Evolutionary conservation across 2,113 vertebrate species (phyloP).

Genomic region (mouse (Mus musculus)): DNA sequence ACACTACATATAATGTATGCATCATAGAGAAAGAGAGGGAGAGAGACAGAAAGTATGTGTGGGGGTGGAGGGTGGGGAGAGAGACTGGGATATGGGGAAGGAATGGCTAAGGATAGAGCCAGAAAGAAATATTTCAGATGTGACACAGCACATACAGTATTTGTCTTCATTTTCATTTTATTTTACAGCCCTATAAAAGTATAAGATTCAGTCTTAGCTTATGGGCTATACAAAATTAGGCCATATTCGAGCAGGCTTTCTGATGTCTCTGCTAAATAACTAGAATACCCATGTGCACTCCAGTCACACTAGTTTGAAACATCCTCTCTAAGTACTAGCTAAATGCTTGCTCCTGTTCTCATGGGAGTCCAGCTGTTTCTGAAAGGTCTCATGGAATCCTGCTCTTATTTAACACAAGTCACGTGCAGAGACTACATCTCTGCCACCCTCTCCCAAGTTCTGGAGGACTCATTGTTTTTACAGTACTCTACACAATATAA

Average conservation of each 20-base stretch:
- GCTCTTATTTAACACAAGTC: not conserved
- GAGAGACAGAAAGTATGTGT: not conserved
- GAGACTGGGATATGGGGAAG: not conserved
- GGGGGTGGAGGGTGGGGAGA: not conserved
- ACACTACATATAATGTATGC: too few relatives aligned
- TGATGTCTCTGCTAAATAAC: not conserved
- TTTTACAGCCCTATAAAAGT: not conserved
- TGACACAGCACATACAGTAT: not conserved
- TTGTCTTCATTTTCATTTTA: not conserved
- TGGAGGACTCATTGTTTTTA: not conserved
- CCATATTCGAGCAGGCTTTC: not conserved
- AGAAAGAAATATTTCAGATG: not conserved
- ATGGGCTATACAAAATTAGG: not conserved
- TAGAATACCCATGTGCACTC: not conserved
- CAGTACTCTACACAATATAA: not conserved
- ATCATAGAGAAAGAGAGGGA: not conserved
- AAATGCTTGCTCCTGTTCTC: not conserved
- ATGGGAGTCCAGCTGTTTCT: not conserved
- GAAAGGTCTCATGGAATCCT: not conserved
- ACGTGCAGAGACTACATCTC: not conserved
- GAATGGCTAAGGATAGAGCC: not conserved
- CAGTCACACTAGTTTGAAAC: not conserved
- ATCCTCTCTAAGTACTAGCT: not conserved
- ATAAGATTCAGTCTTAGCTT: not conserved
- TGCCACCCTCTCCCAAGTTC: not conserved